A percentile compares a stretch with the other conserved stretches of the same genome.
These are phyloP conservation scores for Epizoanthus scotinus DNA, from an alignment of 92 coral and sea anemone species.

Conservation along the genomic window DNA sequence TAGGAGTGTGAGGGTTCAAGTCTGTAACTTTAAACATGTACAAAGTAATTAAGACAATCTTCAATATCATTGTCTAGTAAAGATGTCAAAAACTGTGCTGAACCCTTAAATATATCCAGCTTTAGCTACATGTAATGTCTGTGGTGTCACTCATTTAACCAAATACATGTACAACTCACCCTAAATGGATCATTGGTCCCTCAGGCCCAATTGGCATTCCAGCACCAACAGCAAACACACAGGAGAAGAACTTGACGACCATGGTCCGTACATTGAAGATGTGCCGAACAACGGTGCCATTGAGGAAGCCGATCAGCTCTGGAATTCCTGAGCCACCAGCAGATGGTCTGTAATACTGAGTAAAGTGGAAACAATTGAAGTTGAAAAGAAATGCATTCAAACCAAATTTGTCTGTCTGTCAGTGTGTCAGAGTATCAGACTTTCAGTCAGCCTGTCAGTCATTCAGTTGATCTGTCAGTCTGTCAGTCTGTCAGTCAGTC, in stretches of 20 bases:
- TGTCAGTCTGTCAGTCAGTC: too few relatives aligned
- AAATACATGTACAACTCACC: slow-evolving; percentile 65
- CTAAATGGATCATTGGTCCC: slow-evolving; percentile 98
- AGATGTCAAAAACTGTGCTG: neutral
- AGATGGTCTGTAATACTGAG: slow-evolving; percentile 88
- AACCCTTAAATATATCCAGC: neutral
- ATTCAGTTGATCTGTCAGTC: too few relatives aligned
- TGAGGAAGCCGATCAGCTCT: slow-evolving; percentile 91
- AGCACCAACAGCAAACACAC: slow-evolving; percentile 96
- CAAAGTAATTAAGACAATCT: too few relatives aligned
- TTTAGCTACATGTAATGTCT: neutral
- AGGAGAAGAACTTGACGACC: slow-evolving; percentile 95
- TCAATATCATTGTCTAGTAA: too few relatives aligned
- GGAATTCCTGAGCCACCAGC: slow-evolving; percentile 98
- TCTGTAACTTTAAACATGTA: too few relatives aligned
- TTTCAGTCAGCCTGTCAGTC: too few relatives aligned
- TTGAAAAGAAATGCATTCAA: too few relatives aligned
- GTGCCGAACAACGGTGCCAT: slow-evolving; percentile 96
- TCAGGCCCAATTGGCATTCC: slow-evolving; percentile 99
- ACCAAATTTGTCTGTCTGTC: too few relatives aligned
- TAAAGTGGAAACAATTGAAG: neutral
- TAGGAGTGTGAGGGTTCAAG: too few relatives aligned
- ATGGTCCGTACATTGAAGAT: slow-evolving; percentile 92
- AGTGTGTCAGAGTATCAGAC: too few relatives aligned
- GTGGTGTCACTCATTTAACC: too few relatives aligned